Conservation (phyloP, 2,888 invertebrate species). For the Pegoplata infirma region DNA sequence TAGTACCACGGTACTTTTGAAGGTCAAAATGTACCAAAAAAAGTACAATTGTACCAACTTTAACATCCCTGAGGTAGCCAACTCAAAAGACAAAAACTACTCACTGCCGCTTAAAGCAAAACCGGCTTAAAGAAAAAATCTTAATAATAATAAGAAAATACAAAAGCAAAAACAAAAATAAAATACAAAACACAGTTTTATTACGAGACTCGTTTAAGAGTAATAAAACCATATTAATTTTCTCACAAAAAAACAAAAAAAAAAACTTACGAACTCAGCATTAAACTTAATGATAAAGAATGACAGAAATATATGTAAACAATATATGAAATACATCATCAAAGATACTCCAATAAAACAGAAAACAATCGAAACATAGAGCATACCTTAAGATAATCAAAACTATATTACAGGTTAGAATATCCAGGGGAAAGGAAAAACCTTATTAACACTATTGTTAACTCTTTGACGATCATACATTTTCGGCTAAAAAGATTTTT, state of each 20-base stretch:
- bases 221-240: background rate
- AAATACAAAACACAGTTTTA: slow-evolving; percentile 5
- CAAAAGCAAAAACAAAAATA: background rate
- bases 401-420: background rate
- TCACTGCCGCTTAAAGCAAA: slow-evolving; percentile 11
- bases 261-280: slow-evolving; percentile 24
- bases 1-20: no score
- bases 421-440: background rate
- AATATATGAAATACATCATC: background rate
- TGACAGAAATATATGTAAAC: background rate
- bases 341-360: background rate
- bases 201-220: slow-evolving; percentile 42
- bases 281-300: slow-evolving; percentile 5
- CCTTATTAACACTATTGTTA: background rate
- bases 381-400: slow-evolving; percentile 3
- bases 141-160: no score
- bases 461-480: no score
- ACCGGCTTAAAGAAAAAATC: slow-evolving; percentile 28
- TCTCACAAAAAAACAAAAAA: background rate
- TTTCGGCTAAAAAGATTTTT: no score
- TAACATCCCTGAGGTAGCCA: no score
- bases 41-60: no score
- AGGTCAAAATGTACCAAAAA: no score
- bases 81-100: background rate
- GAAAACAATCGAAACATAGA: background rate